These are phyloP conservation scores for Platichthys flesus DNA, from an alignment of 2,113 vertebrate genomes.

Conservation along the genomic window DNA sequence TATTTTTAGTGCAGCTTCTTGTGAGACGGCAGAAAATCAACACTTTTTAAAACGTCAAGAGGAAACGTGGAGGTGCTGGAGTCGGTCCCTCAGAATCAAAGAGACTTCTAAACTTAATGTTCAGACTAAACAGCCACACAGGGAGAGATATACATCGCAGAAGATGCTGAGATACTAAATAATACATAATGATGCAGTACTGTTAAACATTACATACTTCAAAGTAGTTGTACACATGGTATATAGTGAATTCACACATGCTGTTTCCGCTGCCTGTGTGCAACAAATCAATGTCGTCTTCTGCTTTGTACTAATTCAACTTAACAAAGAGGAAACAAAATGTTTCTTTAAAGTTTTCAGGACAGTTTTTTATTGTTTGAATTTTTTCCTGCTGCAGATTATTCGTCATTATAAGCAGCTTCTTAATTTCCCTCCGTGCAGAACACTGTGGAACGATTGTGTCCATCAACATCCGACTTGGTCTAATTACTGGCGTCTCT, in stretches of 20 bases:
- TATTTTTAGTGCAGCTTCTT: slow-evolving; percentile 47
- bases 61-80: slow-evolving; percentile 45
- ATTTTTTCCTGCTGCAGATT: no score
- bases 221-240: not conserved
- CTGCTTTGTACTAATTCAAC: no score
- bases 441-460: no score
- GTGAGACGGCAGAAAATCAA: slow-evolving; percentile 43
- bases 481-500: no score
- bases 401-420: not conserved
- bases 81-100: slow-evolving; percentile 53
- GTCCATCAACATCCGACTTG: no score
- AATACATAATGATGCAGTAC: not conserved
- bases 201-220: not conserved
- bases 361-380: not conserved
- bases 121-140: not conserved
- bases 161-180: not conserved
- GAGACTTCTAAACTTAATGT: slow-evolving; percentile 45
- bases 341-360: no score
- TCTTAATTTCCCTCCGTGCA: not conserved
- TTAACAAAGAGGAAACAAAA: no score
- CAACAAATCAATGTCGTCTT: not conserved
- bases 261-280: no score
- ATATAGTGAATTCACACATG: no score
- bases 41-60: slow-evolving; percentile 26
- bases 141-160: not conserved